These are phyloP conservation scores for Acyrthosiphon pisum DNA, from an alignment of 1,140 invertebrate genomes.

Conservation along the genomic window DNA sequence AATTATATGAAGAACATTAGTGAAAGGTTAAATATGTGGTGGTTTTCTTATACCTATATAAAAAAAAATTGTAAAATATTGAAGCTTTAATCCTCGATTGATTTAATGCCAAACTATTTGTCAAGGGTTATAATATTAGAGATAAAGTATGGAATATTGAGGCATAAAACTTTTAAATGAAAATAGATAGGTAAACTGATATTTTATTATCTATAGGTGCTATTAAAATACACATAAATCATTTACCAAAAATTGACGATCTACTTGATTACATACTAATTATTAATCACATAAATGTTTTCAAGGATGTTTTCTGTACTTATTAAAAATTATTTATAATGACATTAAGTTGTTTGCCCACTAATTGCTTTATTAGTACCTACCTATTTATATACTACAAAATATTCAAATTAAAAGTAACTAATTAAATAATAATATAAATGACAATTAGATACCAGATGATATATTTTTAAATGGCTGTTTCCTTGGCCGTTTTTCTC, in stretches of 20 bases:
- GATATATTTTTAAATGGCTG: background rate
- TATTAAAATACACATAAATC: no score
- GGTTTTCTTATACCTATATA: no score
- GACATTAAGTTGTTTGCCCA: background rate
- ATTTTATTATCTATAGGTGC: no score
- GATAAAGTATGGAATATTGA: no score
- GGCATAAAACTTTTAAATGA: background rate
- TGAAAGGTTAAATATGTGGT: no score
- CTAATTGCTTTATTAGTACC: background rate
- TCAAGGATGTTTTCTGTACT: background rate
- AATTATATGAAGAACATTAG: background rate
- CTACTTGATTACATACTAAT: background rate
- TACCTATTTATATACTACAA: background rate
- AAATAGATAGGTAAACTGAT: no score
- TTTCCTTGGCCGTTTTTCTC: background rate
- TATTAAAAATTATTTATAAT: background rate
- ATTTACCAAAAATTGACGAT: background rate
- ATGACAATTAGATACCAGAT: background rate
- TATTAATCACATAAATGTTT: background rate
- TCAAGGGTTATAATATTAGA: no score
- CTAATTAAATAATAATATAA: background rate
- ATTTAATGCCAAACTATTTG: background rate
- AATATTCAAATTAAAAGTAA: background rate
- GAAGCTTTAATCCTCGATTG: background rate
- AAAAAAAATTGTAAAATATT: background rate